Evolutionary conservation across 2,888 invertebrate genomes (phyloP).

Genomic region (Leptinotarsa peninsularis): DNA sequence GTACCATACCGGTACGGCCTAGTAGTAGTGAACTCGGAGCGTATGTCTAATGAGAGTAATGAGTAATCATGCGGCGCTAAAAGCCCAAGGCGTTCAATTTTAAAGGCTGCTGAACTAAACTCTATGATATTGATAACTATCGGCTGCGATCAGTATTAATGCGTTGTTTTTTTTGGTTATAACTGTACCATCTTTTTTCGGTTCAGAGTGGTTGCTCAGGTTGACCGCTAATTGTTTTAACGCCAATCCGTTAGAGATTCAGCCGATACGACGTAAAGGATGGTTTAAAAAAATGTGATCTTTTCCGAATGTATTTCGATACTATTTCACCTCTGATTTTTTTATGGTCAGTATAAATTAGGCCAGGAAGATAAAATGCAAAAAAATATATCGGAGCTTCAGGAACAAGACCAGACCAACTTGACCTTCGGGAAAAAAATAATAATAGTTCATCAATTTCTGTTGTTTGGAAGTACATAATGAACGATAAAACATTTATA

Average conservation of each 20-base stretch:
- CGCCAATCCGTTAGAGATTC: slow-evolving; percentile 1
- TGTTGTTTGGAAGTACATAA: no score
- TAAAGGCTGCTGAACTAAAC: slow-evolving; percentile 30
- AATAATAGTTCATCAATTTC: no score
- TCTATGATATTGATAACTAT: slow-evolving; percentile 20
- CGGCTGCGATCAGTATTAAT: slow-evolving; percentile 25
- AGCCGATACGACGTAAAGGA: not conserved
- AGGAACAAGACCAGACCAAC: no score
- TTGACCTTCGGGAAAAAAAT: no score
- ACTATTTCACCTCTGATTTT: not conserved
- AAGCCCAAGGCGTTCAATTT: slow-evolving; percentile 32
- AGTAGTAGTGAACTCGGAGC: slow-evolving; percentile 37
- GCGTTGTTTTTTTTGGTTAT: slow-evolving; percentile 17
- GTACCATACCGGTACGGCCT: slow-evolving; percentile 39
- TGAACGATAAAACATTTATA: no score
- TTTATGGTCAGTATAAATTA: not conserved
- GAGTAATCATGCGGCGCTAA: slow-evolving; percentile 50
- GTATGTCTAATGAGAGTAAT: slow-evolving; percentile 47
- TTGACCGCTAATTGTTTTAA: slow-evolving; percentile 20
- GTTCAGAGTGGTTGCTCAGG: slow-evolving; percentile 18
- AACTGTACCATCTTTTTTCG: slow-evolving; percentile 22
- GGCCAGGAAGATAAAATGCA: not conserved
- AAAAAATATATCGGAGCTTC: no score
- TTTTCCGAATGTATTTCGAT: not conserved
- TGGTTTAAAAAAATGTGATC: not conserved